Percentiles rank a stretch among this genome's conserved stretches.
These are phyloP conservation scores for Lepisosteus osseus DNA, from an alignment of 2,113 vertebrate genomes.

Conservation along the genomic window DNA sequence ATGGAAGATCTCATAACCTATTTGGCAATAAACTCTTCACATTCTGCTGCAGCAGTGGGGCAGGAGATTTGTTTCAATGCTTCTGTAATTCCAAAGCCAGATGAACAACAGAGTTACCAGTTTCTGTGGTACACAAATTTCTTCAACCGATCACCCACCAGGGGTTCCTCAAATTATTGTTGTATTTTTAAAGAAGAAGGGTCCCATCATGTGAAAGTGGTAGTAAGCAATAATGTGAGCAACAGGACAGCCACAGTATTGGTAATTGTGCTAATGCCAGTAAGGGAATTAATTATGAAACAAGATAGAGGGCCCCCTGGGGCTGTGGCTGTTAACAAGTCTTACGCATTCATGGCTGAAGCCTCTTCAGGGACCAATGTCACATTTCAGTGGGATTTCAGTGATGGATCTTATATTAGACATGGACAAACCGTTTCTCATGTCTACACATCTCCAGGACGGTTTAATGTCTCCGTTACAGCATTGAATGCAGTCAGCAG, in stretches of 20 bases:
- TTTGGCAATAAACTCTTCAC: slow-evolving; percentile 37
- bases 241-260: slow-evolving; percentile 35
- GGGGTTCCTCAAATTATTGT: slow-evolving; percentile 41
- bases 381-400: slow-evolving; percentile 66
- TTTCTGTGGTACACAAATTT: slow-evolving; percentile 54
- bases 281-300: slow-evolving; percentile 43
- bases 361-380: slow-evolving; percentile 44
- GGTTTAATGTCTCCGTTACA: slow-evolving; percentile 45
- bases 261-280: slow-evolving; percentile 50
- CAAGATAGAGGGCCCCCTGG: slow-evolving; percentile 30
- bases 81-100: slow-evolving; percentile 40
- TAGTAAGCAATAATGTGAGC: slow-evolving; percentile 57
- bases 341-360: slow-evolving; percentile 48
- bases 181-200: slow-evolving; percentile 59
- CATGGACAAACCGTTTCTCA: slow-evolving; percentile 47
- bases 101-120: slow-evolving; percentile 32
- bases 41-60: slow-evolving; percentile 36
- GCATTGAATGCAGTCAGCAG: slow-evolving; percentile 61
- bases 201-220: slow-evolving; percentile 47
- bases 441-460: slow-evolving; percentile 49
- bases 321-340: slow-evolving; percentile 42
- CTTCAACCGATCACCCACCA: slow-evolving; percentile 8
- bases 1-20: slow-evolving; percentile 48
- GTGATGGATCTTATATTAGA: slow-evolving; percentile 49
- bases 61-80: slow-evolving; percentile 53